Evolutionary conservation across 2,113 vertebrate species (phyloP), one percentile per base, ranked within the genome.

Genomic region (Hyperoodon ampullatus): DNA sequence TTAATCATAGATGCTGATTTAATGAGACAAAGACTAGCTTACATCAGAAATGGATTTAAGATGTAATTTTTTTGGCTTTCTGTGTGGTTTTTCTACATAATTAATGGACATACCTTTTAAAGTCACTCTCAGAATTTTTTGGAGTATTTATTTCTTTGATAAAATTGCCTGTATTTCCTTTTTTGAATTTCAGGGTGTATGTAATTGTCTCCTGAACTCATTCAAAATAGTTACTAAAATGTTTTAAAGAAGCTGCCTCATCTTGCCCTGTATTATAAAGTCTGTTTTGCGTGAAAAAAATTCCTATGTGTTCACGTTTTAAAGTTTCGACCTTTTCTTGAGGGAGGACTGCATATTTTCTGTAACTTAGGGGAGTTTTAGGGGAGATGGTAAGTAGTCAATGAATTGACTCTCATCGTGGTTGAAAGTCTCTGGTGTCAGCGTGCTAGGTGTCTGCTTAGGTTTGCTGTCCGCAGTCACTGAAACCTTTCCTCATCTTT

Each of bases 1-100:
- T 99, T 99, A 99, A 99, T 99, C 99, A 99, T 99, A 99, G 99
- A 99, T 99, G 99, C 99, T 99, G 99, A 99, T 99, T 99, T 99
- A 99, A 99, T 99, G 99, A 99, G 99, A 99, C 98, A 99, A 16
- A 99, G 98, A 99, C 99, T 99, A 99, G 99, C 98, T 99, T 99
- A 99, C 99, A 99, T 99, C 99, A 99, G 99, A 99, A 99, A 99
- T 99, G 99, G 99, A 99, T 99, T 99, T 99, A 99, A 99, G 99
- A 99, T 99, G 98, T 99, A 99, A 99, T 95, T 95, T 99, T 95
- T 99, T 93, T 99, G 99, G 98, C 99, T 99, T 98, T 98, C 96
- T 98, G 81, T 98, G 94, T 99, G 98, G 99, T 99, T 96, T 99
- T 99, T 96, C 95, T 99, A 98, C 98, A 99, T 99, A 99, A 99